Evolutionary conservation across 2,113 vertebrate genomes (phyloP).

Genomic region (Caracal caracal): DNA sequence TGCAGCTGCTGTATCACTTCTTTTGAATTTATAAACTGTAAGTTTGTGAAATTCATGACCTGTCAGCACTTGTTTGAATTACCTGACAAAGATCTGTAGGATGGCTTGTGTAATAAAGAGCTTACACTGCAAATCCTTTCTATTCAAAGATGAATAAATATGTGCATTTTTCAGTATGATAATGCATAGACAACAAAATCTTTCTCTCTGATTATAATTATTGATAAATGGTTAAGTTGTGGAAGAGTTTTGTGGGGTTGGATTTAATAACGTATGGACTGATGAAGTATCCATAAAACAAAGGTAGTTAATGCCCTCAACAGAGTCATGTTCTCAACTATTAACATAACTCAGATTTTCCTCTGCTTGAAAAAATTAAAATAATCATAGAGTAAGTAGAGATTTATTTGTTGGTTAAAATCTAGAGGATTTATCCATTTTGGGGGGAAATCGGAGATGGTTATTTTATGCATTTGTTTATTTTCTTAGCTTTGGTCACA

Average conservation of each 20-base stretch:
- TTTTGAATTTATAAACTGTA: slow-evolving; percentile 33
- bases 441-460: background rate
- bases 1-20: background rate
- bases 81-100: background rate
- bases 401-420: slow-evolving; percentile 46
- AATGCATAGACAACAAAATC: slow-evolving; percentile 3
- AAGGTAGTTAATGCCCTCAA: slow-evolving; percentile 23
- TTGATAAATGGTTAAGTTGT: background rate
- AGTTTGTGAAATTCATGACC: slow-evolving; percentile 47
- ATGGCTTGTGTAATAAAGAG: background rate
- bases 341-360: slow-evolving; percentile 48
- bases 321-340: slow-evolving; percentile 42
- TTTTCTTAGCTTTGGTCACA: slow-evolving; percentile 11
- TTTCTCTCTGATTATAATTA: slow-evolving; percentile 20
- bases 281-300: slow-evolving; percentile 35
- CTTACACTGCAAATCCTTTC: background rate
- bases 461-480: slow-evolving; percentile 40
- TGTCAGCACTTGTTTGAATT: background rate
- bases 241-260: background rate
- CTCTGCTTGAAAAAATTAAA: slow-evolving; percentile 35
- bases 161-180: background rate
- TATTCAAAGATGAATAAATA: slow-evolving; percentile 34
- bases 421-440: slow-evolving; percentile 12
- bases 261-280: slow-evolving; percentile 35
- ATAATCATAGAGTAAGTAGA: slow-evolving; percentile 29